Evolutionary conservation across 2,797 vertebrate genomes (phyloP).

Genomic region (Anomalospiza imberbis): DNA sequence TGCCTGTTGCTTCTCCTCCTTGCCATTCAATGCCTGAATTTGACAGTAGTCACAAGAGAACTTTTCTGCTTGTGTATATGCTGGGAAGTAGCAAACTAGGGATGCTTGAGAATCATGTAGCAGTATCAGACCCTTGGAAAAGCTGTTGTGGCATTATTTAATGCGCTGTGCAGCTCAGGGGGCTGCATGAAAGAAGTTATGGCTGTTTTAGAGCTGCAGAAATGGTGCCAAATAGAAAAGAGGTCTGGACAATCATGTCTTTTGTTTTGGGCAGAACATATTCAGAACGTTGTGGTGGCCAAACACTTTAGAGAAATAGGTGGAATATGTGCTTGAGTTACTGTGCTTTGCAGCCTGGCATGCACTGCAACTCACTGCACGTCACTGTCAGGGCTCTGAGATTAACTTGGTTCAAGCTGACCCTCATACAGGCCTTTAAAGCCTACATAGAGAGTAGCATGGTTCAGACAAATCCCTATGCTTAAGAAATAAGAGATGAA

Average conservation of each 20-base stretch:
- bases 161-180: not conserved
- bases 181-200: not conserved
- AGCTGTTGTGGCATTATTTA: not conserved
- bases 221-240: not conserved
- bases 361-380: not conserved
- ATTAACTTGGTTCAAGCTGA: rapidly evolving
- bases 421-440: not conserved
- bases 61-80: not conserved
- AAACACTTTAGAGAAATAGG: not conserved
- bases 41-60: not conserved
- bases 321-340: not conserved
- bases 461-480: not conserved
- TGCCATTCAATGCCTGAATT: no score
- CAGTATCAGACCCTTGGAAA: not conserved
- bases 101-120: not conserved
- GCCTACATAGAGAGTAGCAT: not conserved
- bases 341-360: not conserved
- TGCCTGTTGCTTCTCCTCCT: no score
- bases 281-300: not conserved
- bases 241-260: not conserved
- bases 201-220: not conserved
- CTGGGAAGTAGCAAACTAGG: not conserved
- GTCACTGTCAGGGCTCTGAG: not conserved
- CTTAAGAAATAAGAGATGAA: not conserved
- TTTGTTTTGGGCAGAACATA: not conserved